Conservation (phyloP, 2,113 vertebrate species). For the Malurus elegans region DNA sequence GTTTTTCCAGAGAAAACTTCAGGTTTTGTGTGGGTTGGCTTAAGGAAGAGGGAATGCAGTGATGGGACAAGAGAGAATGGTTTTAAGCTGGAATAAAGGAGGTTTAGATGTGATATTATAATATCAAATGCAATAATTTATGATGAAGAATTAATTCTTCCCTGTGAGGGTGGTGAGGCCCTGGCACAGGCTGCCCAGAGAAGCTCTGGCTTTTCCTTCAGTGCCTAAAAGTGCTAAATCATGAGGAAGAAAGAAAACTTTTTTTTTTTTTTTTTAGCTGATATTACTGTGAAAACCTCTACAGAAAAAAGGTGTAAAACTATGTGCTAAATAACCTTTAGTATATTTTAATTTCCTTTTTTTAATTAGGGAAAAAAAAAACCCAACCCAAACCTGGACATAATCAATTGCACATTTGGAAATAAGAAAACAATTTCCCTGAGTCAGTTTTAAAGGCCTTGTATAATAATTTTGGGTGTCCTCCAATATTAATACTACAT, state of each 20-base stretch:
- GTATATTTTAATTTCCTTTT: neutral
- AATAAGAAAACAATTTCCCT: neutral
- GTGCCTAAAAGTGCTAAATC: accelerated
- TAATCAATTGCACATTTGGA: neutral
- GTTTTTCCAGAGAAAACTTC: neutral
- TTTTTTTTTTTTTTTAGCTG: neutral
- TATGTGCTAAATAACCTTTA: neutral
- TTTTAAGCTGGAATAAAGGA: neutral
- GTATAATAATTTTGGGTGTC: neutral
- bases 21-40: neutral
- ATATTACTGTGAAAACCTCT: neutral
- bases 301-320: neutral
- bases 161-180: neutral
- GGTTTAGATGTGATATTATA: neutral
- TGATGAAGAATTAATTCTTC: neutral
- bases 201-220: neutral
- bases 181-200: neutral
- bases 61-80: neutral
- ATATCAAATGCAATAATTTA: too few relatives aligned
- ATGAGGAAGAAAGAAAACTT: neutral
- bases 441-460: neutral
- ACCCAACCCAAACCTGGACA: neutral
- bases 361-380: neutral
- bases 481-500: neutral
- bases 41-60: neutral